A percentile compares a stretch with the other conserved stretches of the same genome.
These are phyloP conservation scores for Limnephilus marmoratus DNA, from an alignment of 2,888 invertebrate species.

Conservation along the genomic window DNA sequence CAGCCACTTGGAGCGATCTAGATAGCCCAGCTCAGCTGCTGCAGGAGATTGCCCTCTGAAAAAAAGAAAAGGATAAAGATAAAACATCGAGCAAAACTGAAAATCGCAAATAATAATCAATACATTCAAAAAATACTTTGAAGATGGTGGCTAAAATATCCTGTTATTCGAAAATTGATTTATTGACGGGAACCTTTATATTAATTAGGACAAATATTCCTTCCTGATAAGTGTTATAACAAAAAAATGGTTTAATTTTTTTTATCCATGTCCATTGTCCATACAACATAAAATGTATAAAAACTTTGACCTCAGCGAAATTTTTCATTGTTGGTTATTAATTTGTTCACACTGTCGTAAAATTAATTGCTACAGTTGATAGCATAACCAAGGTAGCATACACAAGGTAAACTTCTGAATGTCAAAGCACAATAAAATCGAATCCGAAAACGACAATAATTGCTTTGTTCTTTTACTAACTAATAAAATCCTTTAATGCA, in stretches of 20 bases:
- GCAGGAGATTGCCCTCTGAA: conserved; percentile 92
- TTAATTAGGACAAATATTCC: no score
- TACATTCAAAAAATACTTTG: neutral
- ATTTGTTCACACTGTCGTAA: neutral
- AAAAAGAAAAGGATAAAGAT: conserved; percentile 66
- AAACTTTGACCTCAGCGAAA: no score
- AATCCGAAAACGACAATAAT: neutral
- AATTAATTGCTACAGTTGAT: neutral
- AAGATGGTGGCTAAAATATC: conserved; percentile 49
- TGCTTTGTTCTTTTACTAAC: neutral
- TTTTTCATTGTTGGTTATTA: neutral
- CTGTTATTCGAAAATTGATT: neutral
- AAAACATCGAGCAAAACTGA: conserved; percentile 60
- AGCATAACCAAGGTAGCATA: no score
- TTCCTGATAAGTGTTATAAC: no score
- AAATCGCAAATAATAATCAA: conserved; percentile 52
- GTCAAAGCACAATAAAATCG: no score
- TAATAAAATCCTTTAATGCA: neutral
- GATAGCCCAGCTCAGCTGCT: conserved; percentile 94
- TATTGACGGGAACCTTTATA: no score
- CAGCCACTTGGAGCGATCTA: conserved; percentile 98
- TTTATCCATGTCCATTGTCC: no score
- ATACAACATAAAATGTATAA: no score
- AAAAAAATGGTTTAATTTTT: neutral
- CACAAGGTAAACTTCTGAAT: no score